Conservation (phyloP, 1,140 invertebrate species). For the Anoplophora glabripennis region DNA sequence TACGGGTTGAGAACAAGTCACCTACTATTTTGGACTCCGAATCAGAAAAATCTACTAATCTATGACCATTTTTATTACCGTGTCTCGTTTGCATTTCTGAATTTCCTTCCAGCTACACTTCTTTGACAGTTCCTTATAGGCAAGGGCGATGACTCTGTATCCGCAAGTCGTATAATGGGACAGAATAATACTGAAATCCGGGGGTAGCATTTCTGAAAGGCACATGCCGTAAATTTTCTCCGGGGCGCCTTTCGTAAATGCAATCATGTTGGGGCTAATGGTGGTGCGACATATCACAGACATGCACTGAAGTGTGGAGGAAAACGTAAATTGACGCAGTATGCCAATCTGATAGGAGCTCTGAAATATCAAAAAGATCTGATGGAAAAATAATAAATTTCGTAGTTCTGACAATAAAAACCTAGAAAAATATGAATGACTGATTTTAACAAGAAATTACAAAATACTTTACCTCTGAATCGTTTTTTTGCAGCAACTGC, state of each 20-base stretch:
- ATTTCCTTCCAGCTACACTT: constrained; percentile 61
- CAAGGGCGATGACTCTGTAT: constrained; percentile 83
- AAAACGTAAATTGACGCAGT: constrained; percentile 86
- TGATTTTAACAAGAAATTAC: too few relatives aligned
- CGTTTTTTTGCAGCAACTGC: background rate
- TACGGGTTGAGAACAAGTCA: too few relatives aligned
- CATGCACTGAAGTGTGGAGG: constrained; percentile 86
- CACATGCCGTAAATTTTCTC: constrained; percentile 74
- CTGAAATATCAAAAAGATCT: background rate
- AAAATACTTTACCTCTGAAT: background rate
- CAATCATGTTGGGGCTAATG: constrained; percentile 72
- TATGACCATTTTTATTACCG: constrained; percentile 36
- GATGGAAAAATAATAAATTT: background rate
- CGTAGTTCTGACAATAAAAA: background rate
- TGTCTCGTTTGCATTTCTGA: constrained; percentile 56
- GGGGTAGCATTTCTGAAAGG: constrained; percentile 54
- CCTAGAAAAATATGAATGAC: background rate
- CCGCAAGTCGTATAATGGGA: constrained; percentile 82
- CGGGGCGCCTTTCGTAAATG: constrained; percentile 89
- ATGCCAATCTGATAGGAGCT: constrained; percentile 69
- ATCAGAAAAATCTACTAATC: too few relatives aligned
- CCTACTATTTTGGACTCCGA: too few relatives aligned
- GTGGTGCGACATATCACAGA: constrained; percentile 82
- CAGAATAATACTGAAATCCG: constrained; percentile 69
- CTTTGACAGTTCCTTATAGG: constrained; percentile 63